Evolutionary conservation across 2,797 vertebrate species (phyloP), one percentile per base, ranked within the genome.

Genomic region (Anguilla obscura): DNA sequence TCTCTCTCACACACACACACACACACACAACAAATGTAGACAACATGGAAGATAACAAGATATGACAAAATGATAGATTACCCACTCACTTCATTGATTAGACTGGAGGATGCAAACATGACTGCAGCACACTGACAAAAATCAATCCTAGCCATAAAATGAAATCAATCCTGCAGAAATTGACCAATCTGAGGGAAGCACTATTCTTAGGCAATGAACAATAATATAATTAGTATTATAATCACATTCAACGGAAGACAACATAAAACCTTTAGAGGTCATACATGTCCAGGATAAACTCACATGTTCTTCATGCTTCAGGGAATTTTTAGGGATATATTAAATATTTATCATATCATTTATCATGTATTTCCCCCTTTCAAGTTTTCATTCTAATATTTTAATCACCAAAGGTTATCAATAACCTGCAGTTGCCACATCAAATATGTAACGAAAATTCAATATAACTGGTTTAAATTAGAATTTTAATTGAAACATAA

Each of bases 11-110:
- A 63, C 21, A 63, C 60, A 66, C 60, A n/a, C 63, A 66, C 24
- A 27, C 63, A 66, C 63, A 66, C 63, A 66, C 63, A 58, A 86
- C 6, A 87, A 86, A 84, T 33, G 90, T 87, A 88, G 79, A 88
- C 84, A 87, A 89, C 90, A 89, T 86, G 89, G 88, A 82, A 87
- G 88, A 89, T 88, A 92, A 90, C 88, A 9, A 30, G 60, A 52
- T 24, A 86, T 90, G 91, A 92, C 92, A 94, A 87, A 83, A 80
- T 91, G 92, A 94, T 90, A 88, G 93, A 94, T 94, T 89, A 90
- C 90, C 91, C 27, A 33, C 82, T 90, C 84, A 89, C 86, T 84
- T 90, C 90, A 92, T 87, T 83, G 90, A 91, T 88, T 88, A 91
- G 91, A 91, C 91, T 89, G 89, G 50, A 92, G 86, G 87, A 87